Conservation (phyloP, 2,888 invertebrate species). For the Bimastos eiseni region DNA sequence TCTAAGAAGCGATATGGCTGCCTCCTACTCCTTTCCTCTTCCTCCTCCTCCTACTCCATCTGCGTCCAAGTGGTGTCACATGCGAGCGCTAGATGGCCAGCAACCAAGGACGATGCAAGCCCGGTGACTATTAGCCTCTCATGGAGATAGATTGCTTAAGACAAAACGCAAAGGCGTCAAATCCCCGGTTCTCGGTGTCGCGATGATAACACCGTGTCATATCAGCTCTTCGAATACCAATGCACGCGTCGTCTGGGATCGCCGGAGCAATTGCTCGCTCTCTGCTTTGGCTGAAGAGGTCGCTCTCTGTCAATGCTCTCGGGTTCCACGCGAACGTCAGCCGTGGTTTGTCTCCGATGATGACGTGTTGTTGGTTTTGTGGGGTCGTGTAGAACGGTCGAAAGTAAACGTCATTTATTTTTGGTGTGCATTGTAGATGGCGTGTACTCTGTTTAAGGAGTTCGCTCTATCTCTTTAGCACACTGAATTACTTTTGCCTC, state of each 20-base stretch:
- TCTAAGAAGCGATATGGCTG: neutral
- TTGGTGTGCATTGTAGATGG: neutral
- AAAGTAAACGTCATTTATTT: neutral
- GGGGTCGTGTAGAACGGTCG: neutral
- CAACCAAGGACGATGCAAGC: neutral
- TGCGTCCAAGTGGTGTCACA: neutral
- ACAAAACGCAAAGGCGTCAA: slow-evolving; percentile 6
- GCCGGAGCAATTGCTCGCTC: neutral
- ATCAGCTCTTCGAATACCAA: neutral
- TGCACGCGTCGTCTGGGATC: neutral
- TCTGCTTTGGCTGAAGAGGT: neutral
- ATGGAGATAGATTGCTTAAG: neutral
- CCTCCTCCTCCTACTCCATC: neutral
- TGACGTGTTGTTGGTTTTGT: neutral
- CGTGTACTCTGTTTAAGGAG: neutral
- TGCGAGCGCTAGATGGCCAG: neutral
- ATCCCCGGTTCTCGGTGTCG: neutral
- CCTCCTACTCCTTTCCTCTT: neutral
- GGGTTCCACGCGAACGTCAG: neutral
- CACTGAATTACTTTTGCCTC: neutral
- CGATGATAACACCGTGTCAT: neutral
- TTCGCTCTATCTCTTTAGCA: neutral
- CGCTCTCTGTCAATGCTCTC: neutral
- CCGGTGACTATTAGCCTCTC: neutral
- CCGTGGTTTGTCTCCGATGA: neutral